Percentiles rank a stretch among this genome's conserved stretches.
Conservation (phyloP, 2,888 invertebrate genomes). For the Molorchus minor region DNA sequence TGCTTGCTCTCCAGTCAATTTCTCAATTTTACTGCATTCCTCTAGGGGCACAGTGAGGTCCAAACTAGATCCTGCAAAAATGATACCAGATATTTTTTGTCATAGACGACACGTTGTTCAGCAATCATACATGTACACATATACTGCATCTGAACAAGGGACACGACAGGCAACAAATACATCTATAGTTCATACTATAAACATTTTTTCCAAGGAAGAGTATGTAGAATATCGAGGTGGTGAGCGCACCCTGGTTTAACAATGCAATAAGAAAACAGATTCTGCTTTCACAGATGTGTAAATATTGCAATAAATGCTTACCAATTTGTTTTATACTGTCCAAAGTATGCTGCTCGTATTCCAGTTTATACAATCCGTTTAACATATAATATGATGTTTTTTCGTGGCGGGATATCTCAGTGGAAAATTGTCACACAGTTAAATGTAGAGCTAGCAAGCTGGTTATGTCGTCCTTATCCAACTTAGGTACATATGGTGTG, state of each 20-base stretch:
- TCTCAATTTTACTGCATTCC: not conserved
- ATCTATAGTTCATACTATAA: not conserved
- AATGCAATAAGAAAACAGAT: too few species aligned
- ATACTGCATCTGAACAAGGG: not conserved
- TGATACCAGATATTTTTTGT: not conserved
- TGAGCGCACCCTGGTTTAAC: too few species aligned
- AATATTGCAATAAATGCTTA: too few species aligned
- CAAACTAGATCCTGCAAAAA: slow-evolving; percentile 1
- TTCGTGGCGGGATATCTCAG: not conserved
- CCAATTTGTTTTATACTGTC: slow-evolving; percentile 12
- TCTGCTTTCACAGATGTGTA: too few species aligned
- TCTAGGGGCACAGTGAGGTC: slow-evolving; percentile 10
- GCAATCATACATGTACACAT: not conserved
- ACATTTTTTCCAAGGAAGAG: not conserved
- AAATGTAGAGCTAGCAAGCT: not conserved
- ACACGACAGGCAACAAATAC: not conserved
- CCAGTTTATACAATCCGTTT: not conserved
- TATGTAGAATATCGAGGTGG: not conserved
- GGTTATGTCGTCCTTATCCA: not conserved
- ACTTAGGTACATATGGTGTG: not conserved
- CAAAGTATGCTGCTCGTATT: not conserved
- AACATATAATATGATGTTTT: not conserved
- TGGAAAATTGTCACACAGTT: not conserved
- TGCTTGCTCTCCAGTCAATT: not conserved
- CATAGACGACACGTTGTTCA: not conserved